Percentiles rank a stretch among this genome's conserved stretches.
Conservation (phyloP, 2,797 vertebrate species). For the Poecilia picta region DNA sequence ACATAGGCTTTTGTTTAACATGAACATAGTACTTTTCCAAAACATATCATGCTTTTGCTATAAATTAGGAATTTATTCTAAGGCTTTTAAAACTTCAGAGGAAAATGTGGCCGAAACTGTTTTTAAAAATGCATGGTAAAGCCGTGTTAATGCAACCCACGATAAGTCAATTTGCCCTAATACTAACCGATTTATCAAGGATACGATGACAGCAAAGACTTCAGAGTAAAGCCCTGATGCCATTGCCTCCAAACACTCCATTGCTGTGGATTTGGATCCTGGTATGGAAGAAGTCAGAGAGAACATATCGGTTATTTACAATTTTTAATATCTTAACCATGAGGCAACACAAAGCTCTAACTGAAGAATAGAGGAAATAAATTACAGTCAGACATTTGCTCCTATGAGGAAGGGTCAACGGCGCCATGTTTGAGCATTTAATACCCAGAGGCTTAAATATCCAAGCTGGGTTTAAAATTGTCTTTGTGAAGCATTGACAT, state of each 20-base stretch:
- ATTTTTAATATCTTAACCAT: conserved; percentile 18
- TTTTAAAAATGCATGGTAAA: background rate
- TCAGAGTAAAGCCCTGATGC: conserved; percentile 91
- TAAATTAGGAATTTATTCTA: background rate
- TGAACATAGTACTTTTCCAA: background rate
- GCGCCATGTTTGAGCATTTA: conserved; percentile 18
- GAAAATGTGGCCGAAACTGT: background rate
- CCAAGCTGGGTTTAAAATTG: conserved; percentile 39
- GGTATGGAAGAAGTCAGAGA: conserved; percentile 37
- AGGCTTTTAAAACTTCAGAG: background rate
- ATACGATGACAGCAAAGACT: conserved; percentile 91
- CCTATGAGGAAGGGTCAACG: conserved; percentile 22
- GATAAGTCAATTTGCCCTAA: background rate
- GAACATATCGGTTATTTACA: conserved; percentile 26
- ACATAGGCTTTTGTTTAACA: background rate
- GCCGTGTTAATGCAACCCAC: background rate
- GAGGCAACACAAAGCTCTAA: conserved; percentile 1
- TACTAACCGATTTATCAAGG: conserved; percentile 90
- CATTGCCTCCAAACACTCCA: conserved; percentile 95
- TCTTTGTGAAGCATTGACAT: conserved; percentile 44
- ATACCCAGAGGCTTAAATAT: conserved; percentile 19
- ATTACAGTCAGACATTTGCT: conserved; percentile 10
- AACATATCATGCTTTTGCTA: background rate
- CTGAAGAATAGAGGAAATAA: conserved; percentile 7
- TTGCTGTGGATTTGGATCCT: conserved; percentile 89